phyloP scores from a whole-genome alignment of 1,140 invertebrate genomes.

The Cydia strobilella region DNA sequence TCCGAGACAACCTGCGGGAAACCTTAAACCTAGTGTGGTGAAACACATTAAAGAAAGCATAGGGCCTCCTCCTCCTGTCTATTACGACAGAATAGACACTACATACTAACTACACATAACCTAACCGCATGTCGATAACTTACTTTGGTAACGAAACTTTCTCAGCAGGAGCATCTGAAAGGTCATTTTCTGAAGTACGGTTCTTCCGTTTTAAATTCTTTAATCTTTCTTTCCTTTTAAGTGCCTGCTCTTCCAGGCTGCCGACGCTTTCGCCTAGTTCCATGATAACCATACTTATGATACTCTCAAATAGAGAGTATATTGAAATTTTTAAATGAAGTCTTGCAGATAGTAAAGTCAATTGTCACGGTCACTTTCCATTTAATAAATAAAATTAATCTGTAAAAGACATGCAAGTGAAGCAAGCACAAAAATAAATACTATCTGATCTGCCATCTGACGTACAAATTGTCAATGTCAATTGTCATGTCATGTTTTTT shows the following conservation, averaged over 20 bases:
- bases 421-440: too few relatives aligned
- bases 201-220: constrained; percentile 86
- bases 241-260: constrained; percentile 87
- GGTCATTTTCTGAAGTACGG: constrained; percentile 47
- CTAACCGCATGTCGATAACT: constrained; percentile 44
- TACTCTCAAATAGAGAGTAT: not conserved
- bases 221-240: constrained; percentile 89
- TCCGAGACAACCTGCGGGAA: too few relatives aligned
- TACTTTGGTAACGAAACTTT: constrained; percentile 79
- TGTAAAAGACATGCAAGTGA: too few relatives aligned
- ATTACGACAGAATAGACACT: not conserved
- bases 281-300: constrained; percentile 59
- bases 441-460: too few relatives aligned
- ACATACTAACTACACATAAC: constrained; percentile 19
- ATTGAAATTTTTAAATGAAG: too few relatives aligned
- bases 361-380: too few relatives aligned
- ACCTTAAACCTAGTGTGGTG: too few relatives aligned
- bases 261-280: constrained; percentile 80
- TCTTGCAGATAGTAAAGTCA: too few relatives aligned
- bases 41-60: too few relatives aligned
- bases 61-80: not conserved
- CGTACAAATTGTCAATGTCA: too few relatives aligned
- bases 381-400: too few relatives aligned
- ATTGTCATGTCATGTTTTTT: too few relatives aligned
- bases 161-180: constrained; percentile 47